Conservation (phyloP, 2,888 invertebrate species). For the Nesidiocoris tenuis region DNA sequence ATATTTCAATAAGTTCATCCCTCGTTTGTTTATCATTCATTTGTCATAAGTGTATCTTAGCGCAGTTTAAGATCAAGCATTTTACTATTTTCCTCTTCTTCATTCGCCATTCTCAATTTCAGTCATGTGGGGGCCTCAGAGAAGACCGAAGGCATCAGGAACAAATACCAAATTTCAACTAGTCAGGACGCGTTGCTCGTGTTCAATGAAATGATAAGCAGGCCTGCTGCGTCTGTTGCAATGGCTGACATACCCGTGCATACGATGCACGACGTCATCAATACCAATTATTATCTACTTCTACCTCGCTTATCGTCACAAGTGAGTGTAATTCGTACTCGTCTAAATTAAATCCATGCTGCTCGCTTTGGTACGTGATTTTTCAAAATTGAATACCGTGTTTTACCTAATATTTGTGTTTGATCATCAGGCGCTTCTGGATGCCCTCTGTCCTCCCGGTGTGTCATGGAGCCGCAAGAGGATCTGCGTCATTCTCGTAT, state of each 20-base stretch:
- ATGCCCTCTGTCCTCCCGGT: constrained; percentile 85
- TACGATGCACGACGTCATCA: constrained; percentile 83
- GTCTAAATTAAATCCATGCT: too few species aligned
- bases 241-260: constrained; percentile 88
- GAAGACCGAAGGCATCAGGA: constrained; percentile 53
- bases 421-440: constrained; percentile 60
- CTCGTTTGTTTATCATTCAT: too few species aligned
- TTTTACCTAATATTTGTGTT: too few species aligned
- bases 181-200: constrained; percentile 78
- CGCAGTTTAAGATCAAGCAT: too few species aligned
- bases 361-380: too few species aligned
- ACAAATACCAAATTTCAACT: constrained; percentile 70
- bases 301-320: constrained; percentile 91
- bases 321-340: constrained; percentile 57
- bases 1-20: too few species aligned
- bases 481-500: constrained; percentile 77
- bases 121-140: constrained; percentile 40
- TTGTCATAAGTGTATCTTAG: too few species aligned
- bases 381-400: too few species aligned
- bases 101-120: too few species aligned
- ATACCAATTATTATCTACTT: constrained; percentile 82
- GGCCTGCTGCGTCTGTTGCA: constrained; percentile 81
- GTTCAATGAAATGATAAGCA: constrained; percentile 80
- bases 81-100: too few species aligned
- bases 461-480: constrained; percentile 74